Conservation (phyloP, 2,797 vertebrate species). For the Octomys mimax region DNA sequence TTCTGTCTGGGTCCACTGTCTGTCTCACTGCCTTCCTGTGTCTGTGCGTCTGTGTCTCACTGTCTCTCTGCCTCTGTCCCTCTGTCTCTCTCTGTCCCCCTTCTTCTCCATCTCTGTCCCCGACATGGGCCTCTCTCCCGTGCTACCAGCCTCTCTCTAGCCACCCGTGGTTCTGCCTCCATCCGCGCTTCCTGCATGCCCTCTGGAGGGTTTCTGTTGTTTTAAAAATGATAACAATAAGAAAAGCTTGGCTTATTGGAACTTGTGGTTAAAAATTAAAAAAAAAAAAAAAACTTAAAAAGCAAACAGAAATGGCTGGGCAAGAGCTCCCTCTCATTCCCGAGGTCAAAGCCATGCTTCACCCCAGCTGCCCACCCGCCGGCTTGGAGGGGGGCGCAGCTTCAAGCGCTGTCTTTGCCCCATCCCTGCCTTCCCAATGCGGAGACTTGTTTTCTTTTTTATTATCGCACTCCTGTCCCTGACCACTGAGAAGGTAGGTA, state of each 20-base stretch:
- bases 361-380: neutral
- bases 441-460: conserved; percentile 97
- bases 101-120: conserved; percentile 57
- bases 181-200: conserved; percentile 89
- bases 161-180: conserved; percentile 83
- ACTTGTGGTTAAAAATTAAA: conserved; percentile 26
- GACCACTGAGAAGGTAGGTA: conserved; percentile 99
- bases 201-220: conserved; percentile 82
- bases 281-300: conserved; percentile 18
- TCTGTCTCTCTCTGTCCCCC: neutral
- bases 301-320: conserved; percentile 10
- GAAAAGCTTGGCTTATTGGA: conserved; percentile 67
- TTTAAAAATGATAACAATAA: conserved; percentile 52
- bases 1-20: neutral
- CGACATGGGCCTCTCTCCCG: conserved; percentile 49
- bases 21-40: conserved; percentile 58
- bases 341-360: conserved; percentile 25
- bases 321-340: conserved; percentile 10
- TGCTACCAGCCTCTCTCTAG: conserved; percentile 24
- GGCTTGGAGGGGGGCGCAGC: conserved; percentile 22
- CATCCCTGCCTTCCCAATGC: conserved; percentile 96
- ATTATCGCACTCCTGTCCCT: conserved; percentile 99
- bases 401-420: conserved; percentile 97
- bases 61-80: neutral
- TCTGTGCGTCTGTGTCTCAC: neutral